These are phyloP conservation scores for Dryadula phaetusa DNA, from an alignment of 2,888 invertebrate genomes.

Conservation along the genomic window DNA sequence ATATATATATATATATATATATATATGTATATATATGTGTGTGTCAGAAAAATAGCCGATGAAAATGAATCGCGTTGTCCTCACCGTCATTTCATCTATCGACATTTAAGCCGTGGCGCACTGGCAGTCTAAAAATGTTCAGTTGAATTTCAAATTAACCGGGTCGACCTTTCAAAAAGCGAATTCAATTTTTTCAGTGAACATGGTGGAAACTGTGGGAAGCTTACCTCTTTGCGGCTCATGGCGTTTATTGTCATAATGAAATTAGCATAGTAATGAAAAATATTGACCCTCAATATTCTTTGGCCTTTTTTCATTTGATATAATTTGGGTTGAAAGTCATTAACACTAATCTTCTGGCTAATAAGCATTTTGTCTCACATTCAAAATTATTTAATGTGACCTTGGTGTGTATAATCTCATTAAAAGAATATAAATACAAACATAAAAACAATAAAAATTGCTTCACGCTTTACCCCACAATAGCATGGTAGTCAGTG, in stretches of 20 bases:
- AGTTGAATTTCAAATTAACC: conserved; percentile 79
- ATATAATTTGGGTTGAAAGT: not conserved
- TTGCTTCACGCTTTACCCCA: too few species aligned
- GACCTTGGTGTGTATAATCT: too few species aligned
- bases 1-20: too few species aligned
- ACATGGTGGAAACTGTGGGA: conserved; percentile 71
- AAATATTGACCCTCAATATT: conserved; percentile 74
- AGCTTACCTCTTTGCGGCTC: conserved; percentile 78
- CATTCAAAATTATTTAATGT: too few species aligned
- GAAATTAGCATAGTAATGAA: conserved; percentile 84
- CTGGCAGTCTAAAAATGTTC: conserved; percentile 53
- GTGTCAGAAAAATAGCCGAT: not conserved
- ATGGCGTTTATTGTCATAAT: conserved; percentile 79
- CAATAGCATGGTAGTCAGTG: too few species aligned
- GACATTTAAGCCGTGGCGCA: conserved; percentile 54
- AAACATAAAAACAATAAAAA: too few species aligned
- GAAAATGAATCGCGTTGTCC: conserved; percentile 24
- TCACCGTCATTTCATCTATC: conserved; percentile 61
- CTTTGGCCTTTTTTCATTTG: conserved; percentile 56
- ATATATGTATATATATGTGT: too few species aligned
- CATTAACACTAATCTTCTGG: too few species aligned
- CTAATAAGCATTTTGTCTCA: too few species aligned
- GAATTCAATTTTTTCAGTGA: conserved; percentile 77
- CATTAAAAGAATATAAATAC: too few species aligned
- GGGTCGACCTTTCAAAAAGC: conserved; percentile 66